Conservation (phyloP, 2,888 invertebrate genomes). For the Eilema griseolum region DNA sequence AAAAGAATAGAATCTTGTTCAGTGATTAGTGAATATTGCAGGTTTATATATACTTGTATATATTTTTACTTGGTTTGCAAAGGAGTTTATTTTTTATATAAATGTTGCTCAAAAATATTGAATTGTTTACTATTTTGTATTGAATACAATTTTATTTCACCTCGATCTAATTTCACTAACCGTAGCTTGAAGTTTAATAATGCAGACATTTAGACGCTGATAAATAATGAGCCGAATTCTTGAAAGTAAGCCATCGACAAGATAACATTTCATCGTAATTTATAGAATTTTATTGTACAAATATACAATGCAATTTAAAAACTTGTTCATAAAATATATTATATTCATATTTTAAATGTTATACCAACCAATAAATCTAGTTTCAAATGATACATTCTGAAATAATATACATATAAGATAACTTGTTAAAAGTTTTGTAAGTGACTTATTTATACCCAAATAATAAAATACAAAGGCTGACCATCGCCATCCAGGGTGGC, state of each 20-base stretch:
- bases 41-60: too few species aligned
- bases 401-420: too few species aligned
- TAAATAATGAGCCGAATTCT: constrained; percentile 36
- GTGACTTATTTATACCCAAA: too few species aligned
- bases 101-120: neutral
- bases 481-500: too few species aligned
- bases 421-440: too few species aligned
- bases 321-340: neutral
- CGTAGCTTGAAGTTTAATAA: constrained; percentile 21
- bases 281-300: constrained; percentile 4
- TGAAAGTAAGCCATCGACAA: constrained; percentile 15
- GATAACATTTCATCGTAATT: constrained; percentile 22
- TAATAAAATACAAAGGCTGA: too few species aligned
- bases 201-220: constrained; percentile 19
- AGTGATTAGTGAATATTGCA: too few species aligned
- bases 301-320: neutral
- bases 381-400: too few species aligned
- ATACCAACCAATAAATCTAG: too few species aligned
- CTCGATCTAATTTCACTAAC: neutral
- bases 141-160: neutral
- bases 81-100: neutral
- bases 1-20: too few species aligned
- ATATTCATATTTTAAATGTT: too few species aligned
- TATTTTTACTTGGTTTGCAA: too few species aligned
- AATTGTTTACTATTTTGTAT: neutral